Conservation (phyloP, 2,113 vertebrate genomes). For the Panthera leo region DNA sequence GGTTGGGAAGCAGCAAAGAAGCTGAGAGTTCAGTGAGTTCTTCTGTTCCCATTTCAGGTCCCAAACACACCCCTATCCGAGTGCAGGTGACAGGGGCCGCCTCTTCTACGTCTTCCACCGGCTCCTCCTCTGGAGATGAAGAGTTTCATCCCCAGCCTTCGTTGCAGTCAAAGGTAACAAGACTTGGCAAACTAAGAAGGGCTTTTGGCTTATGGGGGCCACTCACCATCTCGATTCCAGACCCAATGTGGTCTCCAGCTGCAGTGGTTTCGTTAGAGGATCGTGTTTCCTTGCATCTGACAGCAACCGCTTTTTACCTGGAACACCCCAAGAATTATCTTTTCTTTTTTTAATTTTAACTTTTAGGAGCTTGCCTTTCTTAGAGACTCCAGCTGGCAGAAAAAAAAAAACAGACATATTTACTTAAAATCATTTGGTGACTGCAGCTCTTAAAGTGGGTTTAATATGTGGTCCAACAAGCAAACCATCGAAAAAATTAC, state of each 20-base stretch:
- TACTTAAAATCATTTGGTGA: constrained; percentile 76
- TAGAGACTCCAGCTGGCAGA: not conserved
- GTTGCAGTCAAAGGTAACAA: constrained; percentile 85
- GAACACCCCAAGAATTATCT: constrained; percentile 38
- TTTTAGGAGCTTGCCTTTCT: constrained; percentile 48
- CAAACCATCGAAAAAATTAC: constrained; percentile 82
- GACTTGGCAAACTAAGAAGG: constrained; percentile 17
- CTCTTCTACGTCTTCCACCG: constrained; percentile 79
- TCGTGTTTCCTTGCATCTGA: not conserved
- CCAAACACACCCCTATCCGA: constrained; percentile 27
- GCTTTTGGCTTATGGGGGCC: not conserved
- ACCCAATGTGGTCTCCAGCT: constrained; percentile 53
- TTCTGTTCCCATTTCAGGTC: constrained; percentile 80
- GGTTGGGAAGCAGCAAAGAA: not conserved
- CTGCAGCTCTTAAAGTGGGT: constrained; percentile 72
- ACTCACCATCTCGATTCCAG: constrained; percentile 39
- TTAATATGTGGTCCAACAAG: constrained; percentile 81
- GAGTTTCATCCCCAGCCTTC: constrained; percentile 82
- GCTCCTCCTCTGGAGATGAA: constrained; percentile 87
- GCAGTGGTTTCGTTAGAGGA: not conserved
- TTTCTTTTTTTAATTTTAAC: not conserved
- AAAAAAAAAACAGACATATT: constrained; percentile 34
- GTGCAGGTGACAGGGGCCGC: constrained; percentile 56
- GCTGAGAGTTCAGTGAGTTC: constrained; percentile 54
- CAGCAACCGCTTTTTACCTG: constrained; percentile 46